Percentiles rank a stretch among this genome's conserved stretches.
Evolutionary conservation across 64 coral and sea anemone genomes (phyloP).

Genomic region (Pachyseris speciosa): DNA sequence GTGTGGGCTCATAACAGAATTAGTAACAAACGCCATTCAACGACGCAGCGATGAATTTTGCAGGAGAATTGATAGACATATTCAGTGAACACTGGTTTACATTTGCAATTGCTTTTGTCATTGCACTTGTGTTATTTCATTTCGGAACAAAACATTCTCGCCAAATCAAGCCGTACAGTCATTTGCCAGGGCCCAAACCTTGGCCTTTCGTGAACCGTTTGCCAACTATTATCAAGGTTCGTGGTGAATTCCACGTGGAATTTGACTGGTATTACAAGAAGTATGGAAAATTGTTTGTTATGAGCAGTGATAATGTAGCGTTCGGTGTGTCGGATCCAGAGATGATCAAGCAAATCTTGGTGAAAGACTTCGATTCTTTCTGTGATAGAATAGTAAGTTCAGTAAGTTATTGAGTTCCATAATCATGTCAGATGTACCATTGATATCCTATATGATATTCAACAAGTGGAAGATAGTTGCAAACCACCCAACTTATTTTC

Average conservation of each 20-base stretch:
- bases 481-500: neutral
- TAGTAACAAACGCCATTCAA: neutral
- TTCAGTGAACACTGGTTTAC: neutral
- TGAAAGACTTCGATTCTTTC: conserved; percentile 67
- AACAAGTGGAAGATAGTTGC: neutral
- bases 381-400: conserved; percentile 46
- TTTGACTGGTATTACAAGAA: conserved; percentile 65
- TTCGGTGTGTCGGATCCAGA: conserved; percentile 19
- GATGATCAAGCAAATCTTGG: conserved; percentile 58
- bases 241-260: conserved; percentile 23
- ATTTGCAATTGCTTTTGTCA: neutral
- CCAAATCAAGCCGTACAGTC: neutral
- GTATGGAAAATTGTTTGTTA: conserved; percentile 47
- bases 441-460: neutral
- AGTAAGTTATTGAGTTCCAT: too few species aligned
- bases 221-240: neutral
- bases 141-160: conserved; percentile 39
- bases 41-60: neutral
- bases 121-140: neutral
- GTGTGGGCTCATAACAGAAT: neutral
- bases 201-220: conserved; percentile 43
- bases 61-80: neutral
- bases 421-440: too few species aligned
- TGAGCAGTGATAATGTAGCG: neutral
- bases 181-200: conserved; percentile 46